Conservation (phyloP, 2,888 invertebrate species). For the Meganola albula region DNA sequence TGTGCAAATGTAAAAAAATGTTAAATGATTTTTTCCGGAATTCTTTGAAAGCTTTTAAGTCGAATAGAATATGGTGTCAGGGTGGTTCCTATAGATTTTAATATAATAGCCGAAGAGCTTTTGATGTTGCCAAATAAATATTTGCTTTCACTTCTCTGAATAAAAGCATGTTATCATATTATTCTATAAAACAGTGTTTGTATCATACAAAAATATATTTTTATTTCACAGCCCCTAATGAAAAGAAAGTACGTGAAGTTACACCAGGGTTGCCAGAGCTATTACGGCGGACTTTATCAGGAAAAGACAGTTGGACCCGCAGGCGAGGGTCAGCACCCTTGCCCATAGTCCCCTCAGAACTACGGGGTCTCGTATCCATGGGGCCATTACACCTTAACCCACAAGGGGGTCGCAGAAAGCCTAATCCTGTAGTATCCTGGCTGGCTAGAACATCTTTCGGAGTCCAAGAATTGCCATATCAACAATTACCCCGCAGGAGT, state of each 20-base stretch:
- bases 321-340: constrained; percentile 61
- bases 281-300: constrained; percentile 42
- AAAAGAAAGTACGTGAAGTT: constrained; percentile 46
- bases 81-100: no score
- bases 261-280: constrained; percentile 40
- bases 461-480: constrained; percentile 33
- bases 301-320: constrained; percentile 41
- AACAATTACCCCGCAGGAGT: constrained; percentile 45
- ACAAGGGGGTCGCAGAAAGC: constrained; percentile 44
- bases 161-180: no score
- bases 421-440: constrained; percentile 39
- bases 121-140: no score
- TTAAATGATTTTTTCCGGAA: no score
- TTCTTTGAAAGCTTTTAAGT: no score
- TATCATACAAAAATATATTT: neutral
- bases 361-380: constrained; percentile 35
- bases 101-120: no score
- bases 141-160: no score
- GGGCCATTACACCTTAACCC: constrained; percentile 38
- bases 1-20: no score
- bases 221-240: constrained; percentile 38
- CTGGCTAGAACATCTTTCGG: constrained; percentile 37
- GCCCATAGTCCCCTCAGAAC: constrained; percentile 42
- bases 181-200: no score
- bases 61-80: no score